phyloP scores from a whole-genome alignment of 2,797 vertebrate species.

The Labroides dimidiatus region DNA sequence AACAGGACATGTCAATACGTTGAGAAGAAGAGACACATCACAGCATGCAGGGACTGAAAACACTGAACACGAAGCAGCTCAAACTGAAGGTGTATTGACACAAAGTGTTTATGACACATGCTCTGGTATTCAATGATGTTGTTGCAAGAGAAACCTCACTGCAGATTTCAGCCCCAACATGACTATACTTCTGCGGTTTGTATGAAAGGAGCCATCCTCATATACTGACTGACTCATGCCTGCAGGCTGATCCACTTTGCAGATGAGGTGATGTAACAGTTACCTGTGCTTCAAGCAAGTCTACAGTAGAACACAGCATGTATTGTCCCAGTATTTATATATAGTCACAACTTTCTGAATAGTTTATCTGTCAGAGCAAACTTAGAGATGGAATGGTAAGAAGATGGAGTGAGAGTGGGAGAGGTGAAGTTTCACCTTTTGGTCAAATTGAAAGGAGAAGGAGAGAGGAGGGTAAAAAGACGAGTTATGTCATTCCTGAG shows the following conservation, averaged over 20 bases:
- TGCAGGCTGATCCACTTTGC: slow-evolving; percentile 26
- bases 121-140: slow-evolving; percentile 12
- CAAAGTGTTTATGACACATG: slow-evolving; percentile 20
- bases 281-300: slow-evolving; percentile 7
- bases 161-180: slow-evolving; percentile 40
- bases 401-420: neutral
- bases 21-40: slow-evolving; percentile 18
- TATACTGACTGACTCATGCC: slow-evolving; percentile 22
- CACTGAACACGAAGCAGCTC: slow-evolving; percentile 11
- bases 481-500: slow-evolving; percentile 77
- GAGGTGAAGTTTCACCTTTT: slow-evolving; percentile 49
- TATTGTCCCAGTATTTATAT: slow-evolving; percentile 22
- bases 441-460: slow-evolving; percentile 18
- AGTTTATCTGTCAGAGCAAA: slow-evolving; percentile 30
- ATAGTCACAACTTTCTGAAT: slow-evolving; percentile 26
- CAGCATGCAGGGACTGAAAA: neutral
- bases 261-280: slow-evolving; percentile 32
- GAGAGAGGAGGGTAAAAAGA: slow-evolving; percentile 14
- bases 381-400: slow-evolving; percentile 26
- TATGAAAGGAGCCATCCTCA: slow-evolving; percentile 4
- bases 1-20: slow-evolving; percentile 6
- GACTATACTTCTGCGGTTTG: slow-evolving; percentile 32
- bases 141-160: slow-evolving; percentile 7
- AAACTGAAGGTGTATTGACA: slow-evolving; percentile 12
- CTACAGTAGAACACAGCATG: neutral